Conservation (phyloP, 2,113 vertebrate species). For the Ciconia maguari region DNA sequence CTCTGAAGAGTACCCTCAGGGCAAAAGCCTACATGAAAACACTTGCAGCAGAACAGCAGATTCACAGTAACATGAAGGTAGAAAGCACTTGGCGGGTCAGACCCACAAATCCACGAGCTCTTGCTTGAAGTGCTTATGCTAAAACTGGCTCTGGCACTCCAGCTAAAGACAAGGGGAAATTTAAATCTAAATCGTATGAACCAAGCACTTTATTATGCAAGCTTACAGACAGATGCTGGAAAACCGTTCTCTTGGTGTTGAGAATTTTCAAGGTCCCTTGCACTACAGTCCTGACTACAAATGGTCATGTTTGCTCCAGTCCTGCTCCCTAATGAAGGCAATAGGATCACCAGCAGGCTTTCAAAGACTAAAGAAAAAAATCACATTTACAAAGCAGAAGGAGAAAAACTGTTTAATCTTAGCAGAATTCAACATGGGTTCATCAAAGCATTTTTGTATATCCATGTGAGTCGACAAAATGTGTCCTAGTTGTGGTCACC, state of each 20-base stretch:
- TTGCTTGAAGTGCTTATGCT: background rate
- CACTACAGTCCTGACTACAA: background rate
- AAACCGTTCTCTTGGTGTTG: background rate
- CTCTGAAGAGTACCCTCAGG: background rate
- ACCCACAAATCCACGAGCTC: background rate
- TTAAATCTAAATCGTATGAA: background rate
- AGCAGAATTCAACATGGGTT: background rate
- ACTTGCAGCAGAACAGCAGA: background rate
- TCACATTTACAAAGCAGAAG: background rate
- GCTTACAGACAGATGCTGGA: background rate
- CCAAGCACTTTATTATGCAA: background rate
- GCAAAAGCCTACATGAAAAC: background rate
- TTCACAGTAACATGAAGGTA: background rate
- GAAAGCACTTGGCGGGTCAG: background rate
- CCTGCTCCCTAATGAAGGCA: background rate
- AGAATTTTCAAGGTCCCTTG: background rate
- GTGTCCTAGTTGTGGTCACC: background rate
- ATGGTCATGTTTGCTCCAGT: background rate
- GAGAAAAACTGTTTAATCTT: background rate
- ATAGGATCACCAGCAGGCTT: background rate
- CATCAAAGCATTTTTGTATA: background rate
- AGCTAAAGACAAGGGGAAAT: background rate
- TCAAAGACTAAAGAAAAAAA: background rate
- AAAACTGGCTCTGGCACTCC: background rate
- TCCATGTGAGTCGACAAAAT: background rate